A percentile compares a stretch with the other conserved stretches of the same genome.
These are phyloP conservation scores for Tetragnatha versicolor DNA, from an alignment of 1,140 invertebrate species.

Conservation along the genomic window DNA sequence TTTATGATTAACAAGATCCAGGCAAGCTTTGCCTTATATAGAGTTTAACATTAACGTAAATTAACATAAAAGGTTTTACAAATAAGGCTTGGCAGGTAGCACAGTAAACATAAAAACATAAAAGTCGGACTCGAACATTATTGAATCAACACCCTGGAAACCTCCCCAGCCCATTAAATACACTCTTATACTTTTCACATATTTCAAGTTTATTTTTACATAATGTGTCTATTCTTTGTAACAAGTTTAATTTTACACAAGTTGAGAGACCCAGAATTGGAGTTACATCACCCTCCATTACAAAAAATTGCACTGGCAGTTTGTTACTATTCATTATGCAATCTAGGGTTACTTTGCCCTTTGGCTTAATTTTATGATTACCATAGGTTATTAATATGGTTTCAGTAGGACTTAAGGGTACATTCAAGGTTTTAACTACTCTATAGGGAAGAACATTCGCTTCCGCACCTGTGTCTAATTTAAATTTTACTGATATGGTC, in stretches of 20 bases:
- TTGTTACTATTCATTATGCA: too few relatives aligned
- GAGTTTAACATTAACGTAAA: too few relatives aligned
- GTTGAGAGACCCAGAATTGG: neutral
- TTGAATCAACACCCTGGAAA: too few relatives aligned
- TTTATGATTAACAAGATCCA: too few relatives aligned
- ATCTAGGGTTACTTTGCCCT: neutral
- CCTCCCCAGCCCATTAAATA: too few relatives aligned
- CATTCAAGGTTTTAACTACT: neutral
- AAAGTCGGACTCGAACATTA: too few relatives aligned
- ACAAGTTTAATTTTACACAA: neutral
- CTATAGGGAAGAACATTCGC: slow-evolving; percentile 8
- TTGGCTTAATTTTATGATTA: slow-evolving; percentile 8
- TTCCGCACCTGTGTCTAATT: slow-evolving; percentile 34
- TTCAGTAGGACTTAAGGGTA: slow-evolving; percentile 7
- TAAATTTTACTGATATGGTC: slow-evolving; percentile 27
- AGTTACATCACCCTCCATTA: neutral
- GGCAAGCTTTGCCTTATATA: too few relatives aligned
- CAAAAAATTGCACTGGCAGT: too few relatives aligned
- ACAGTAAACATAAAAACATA: too few relatives aligned
- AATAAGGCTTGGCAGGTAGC: too few relatives aligned
- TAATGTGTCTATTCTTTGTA: neutral
- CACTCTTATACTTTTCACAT: too few relatives aligned
- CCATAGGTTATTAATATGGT: slow-evolving; percentile 11
- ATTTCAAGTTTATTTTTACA: neutral
- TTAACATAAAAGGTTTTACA: too few relatives aligned